Evolutionary conservation across 2,888 invertebrate genomes (phyloP).

Genomic region (Aspidiotus rigidus): DNA sequence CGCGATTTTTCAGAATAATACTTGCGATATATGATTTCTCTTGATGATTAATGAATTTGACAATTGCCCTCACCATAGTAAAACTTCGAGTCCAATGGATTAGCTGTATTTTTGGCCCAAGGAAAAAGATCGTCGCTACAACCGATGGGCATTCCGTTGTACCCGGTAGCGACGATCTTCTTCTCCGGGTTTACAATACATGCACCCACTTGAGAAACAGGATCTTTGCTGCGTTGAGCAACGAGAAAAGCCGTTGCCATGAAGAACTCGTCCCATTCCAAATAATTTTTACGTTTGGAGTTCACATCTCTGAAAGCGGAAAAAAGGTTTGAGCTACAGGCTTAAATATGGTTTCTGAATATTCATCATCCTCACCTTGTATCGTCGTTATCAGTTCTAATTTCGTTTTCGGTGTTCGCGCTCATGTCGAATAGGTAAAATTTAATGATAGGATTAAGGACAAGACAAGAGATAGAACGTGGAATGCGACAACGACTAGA

Average conservation of each 20-base stretch:
- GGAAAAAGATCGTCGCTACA: conserved; percentile 83
- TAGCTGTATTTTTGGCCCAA: conserved; percentile 63
- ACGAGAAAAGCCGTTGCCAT: conserved; percentile 88
- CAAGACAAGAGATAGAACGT: too few relatives aligned
- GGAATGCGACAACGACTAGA: too few relatives aligned
- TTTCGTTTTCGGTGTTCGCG: too few relatives aligned
- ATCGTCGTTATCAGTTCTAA: too few relatives aligned
- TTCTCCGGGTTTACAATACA: conserved; percentile 82
- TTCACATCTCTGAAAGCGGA: not conserved
- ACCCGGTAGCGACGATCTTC: conserved; percentile 85
- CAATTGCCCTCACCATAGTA: conserved; percentile 68
- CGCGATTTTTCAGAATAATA: not conserved
- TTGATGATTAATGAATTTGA: not conserved
- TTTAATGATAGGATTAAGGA: too few relatives aligned
- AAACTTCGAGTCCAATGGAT: conserved; percentile 64
- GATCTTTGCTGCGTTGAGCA: conserved; percentile 91
- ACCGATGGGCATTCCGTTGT: conserved; percentile 92
- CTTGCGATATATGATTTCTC: not conserved
- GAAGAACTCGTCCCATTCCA: conserved; percentile 90
- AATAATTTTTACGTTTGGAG: conserved; percentile 37
- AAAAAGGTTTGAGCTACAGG: too few relatives aligned
- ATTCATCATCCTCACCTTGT: too few relatives aligned
- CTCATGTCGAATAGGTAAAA: too few relatives aligned
- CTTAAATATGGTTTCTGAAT: too few relatives aligned
- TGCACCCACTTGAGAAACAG: conserved; percentile 85